phyloP scores from a whole-genome alignment of 2,113 vertebrate species.

The Anhinga rufa region DNA sequence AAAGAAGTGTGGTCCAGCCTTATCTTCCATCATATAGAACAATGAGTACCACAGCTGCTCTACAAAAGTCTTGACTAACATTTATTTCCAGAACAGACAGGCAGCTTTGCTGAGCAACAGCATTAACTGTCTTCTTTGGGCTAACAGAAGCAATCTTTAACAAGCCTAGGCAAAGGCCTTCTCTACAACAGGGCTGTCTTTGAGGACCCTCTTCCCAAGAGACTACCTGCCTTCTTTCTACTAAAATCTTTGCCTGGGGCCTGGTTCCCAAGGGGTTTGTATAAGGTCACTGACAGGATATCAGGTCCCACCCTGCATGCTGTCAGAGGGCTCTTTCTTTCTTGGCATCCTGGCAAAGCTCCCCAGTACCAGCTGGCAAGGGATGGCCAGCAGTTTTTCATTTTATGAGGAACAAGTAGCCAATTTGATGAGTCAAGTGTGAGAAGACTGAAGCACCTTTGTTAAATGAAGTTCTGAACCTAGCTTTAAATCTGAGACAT shows the following conservation, averaged over 20 bases:
- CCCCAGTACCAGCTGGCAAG: not conserved
- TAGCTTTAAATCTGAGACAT: not conserved
- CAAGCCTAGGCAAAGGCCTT: not conserved
- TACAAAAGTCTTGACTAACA: not conserved
- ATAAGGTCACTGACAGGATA: not conserved
- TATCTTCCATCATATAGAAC: not conserved
- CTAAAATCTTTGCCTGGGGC: not conserved
- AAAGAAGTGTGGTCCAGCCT: not conserved
- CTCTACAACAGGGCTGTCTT: not conserved
- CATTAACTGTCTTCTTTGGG: not conserved
- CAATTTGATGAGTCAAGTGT: not conserved
- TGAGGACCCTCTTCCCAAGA: not conserved
- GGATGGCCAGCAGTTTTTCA: not conserved
- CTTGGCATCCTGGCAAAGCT: not conserved
- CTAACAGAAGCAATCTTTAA: not conserved
- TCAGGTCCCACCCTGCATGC: not conserved
- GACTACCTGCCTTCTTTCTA: not conserved
- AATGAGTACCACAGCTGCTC: not conserved
- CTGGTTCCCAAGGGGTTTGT: not conserved
- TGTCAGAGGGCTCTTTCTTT: not conserved
- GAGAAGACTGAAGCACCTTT: not conserved
- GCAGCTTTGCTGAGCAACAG: not conserved
- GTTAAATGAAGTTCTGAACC: not conserved
- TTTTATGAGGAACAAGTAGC: not conserved
- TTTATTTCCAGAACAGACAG: not conserved